Base-by-base conservation (phyloP, 1,140 invertebrate genomes). In the Calliopsis andreniformis region DNA sequence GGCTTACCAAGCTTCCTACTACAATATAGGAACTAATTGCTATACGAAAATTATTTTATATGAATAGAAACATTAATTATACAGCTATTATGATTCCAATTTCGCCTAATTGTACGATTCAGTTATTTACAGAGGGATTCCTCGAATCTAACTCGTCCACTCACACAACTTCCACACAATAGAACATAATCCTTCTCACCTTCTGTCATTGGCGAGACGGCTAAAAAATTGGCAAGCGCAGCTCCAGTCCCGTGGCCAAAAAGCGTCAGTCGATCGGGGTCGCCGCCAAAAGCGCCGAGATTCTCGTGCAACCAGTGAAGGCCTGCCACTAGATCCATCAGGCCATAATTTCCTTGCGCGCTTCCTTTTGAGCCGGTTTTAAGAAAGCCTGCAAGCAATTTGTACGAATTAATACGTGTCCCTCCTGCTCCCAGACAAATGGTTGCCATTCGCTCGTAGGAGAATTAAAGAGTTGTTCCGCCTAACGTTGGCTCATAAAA, bases 191-290 rank as follows among this genome's bases (percentile, higher is more conserved):
- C 20, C 43, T 8, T 18, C 49, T 90, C 93, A 98, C 97, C 97
- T 95, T 96, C 97, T 28, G 97, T 96, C 86, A 98, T 96, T 16
- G 98, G 98, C 51, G 98, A 98, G n/a, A 98, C 95, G 75, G 97
- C 96, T 79, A 99, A 94, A 87, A 99, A 96, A 93, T 99, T 98
- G 77, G 97, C 97, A 32, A 98, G 94, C 1, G 97, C 97, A 12
- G 98, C 98, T 4, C 98, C 98, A 16, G 97, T 97, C 7, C 97
- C 97, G 87, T 99, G 97, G 10, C 98, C 98, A 93, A 99, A 95
- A 30, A 99, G 90, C 1, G 97, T 97, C 35, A 99, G 95, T 75
- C 96, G 94, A 85, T 96, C 94, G 0, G 97, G 95, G 93, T 99
- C 96, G 12, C 95, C 98, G 30, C 97, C 97, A 88, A 99, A 99